Base-by-base conservation (phyloP, 2,113 vertebrate genomes). In the Hyaena hyaena region DNA sequence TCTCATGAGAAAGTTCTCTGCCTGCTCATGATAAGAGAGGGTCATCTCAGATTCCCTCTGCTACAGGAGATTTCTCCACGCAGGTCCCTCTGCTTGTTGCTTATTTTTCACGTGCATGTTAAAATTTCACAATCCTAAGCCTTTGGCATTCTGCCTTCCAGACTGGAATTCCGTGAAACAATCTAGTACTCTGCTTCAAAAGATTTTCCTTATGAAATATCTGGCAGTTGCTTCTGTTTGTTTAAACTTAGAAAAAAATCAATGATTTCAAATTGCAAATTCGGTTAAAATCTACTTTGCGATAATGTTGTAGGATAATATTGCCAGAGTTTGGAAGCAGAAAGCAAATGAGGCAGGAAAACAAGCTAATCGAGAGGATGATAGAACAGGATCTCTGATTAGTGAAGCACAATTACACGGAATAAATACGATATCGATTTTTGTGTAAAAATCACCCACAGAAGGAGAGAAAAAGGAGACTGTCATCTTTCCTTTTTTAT, bases 171-270 rank as follows among this genome's bases (percentile, higher is more conserved):
- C 63, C 31, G 8, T 16, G 10, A 96, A 94, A 82, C 63, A 69
- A 61, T 68, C 77, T 76, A 86, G 63, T 28, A n/a, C 21, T 80
- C 14, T 10, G 31, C 84, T 73, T n/a, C 43, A 71, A 26, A 92
- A 85, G 90, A 48, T 63, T 93, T 97, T 96, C 82, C 82, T 69
- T 93, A 87, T 79, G 55, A 96, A 95, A 53, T 96, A 96, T 96
- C 93, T 96, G 90, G 77, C 81, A 92, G 61, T 93, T 66, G 55
- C 79, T 96, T 98, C 81, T 96, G 95, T 97, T 97, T 98, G 96
- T 97, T 98, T 98, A 97, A 98, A 98, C 71, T 91, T 97, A 85
- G 89, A 90, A 96, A 61, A 55, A 97, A 97, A 96, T 96, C 97
- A 93, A 95, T 97, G 93, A 98, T 77, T 98, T 96, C 87, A 95